Evolutionary conservation across 1,140 invertebrate genomes (phyloP).

Genomic region (Dysdera silvatica): DNA sequence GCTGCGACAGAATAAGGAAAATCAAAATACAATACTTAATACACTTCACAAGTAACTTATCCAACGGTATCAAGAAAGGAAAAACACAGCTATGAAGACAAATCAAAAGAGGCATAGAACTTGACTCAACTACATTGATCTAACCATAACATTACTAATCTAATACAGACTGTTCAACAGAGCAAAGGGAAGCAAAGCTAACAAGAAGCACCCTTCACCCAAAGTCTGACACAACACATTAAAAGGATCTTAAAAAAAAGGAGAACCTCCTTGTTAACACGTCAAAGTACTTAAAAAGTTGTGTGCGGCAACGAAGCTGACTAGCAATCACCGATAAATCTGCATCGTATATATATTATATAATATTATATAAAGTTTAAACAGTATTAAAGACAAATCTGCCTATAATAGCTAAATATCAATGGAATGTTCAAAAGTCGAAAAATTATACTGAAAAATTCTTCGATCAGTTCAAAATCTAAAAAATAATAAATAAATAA

Average conservation of each 20-base stretch:
- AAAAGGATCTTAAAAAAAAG: constrained; percentile 25
- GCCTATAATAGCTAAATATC: not conserved
- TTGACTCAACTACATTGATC: constrained; percentile 9
- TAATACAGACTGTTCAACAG: constrained; percentile 25
- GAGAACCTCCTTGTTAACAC: constrained; percentile 23
- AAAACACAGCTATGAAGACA: not conserved
- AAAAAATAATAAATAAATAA: not conserved
- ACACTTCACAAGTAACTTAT: no score
- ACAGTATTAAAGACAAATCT: constrained; percentile 7
- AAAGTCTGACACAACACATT: constrained; percentile 24
- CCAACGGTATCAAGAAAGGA: no score
- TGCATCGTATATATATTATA: no score
- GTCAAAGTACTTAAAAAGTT: constrained; percentile 27
- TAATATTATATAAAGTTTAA: no score
- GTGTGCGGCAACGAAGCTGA: constrained; percentile 20
- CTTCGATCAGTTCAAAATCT: constrained; percentile 16
- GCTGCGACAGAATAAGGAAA: no score
- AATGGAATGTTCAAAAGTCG: constrained; percentile 3
- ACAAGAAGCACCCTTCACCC: constrained; percentile 20
- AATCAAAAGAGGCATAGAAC: not conserved
- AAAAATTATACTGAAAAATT: constrained; percentile 20
- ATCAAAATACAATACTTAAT: no score
- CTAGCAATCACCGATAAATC: no score
- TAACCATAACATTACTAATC: constrained; percentile 14
- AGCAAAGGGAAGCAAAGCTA: constrained; percentile 22